Evolutionary conservation across 2,888 invertebrate species (phyloP), one percentile per base, ranked within the genome.

Genomic region (Nephrotoma guestfalica): DNA sequence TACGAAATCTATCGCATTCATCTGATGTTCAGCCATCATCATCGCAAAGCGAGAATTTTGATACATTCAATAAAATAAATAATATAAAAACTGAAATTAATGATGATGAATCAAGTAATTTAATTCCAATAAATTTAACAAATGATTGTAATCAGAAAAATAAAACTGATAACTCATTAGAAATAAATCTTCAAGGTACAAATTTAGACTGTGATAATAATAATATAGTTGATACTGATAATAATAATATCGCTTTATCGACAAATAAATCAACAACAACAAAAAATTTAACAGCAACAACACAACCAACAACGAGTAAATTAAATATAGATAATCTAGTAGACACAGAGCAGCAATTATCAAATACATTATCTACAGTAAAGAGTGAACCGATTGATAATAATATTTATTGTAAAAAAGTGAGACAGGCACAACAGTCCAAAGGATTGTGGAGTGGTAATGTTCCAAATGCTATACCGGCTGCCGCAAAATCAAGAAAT

Each of bases 351-450:
- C 41, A 43, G 13, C 18, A 43, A 85, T 18, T 43, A 85, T 43
- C 41, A 43, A 43, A 85, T 43, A 30, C 85, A 85, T 43, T 43
- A 85, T 43, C 42, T 41, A 86, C 43, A 86, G 40, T 45, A 30
- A 43, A 43, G n/a, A 86, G n/a, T 86, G 30, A 86, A 86, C 43
- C 47, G 18, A 45, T 47, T 13, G 86, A 91, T 87, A 90, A 90
- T 86, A 89, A 71, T 87, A 90, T 91, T 87, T 90, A 90, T 86
- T 91, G 91, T 88, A 91, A 91, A 85, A 91, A 91, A 87, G 92
- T 91, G 6, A 89, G 91, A 1, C 91, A 91, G 87, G 91, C 91
- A 6, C 91, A 91, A 87, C 91, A 91, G 87, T 89, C 91, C 4
- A 91, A 91, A 88, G 91, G 91, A 40, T 90, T 91, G 86, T 90